Base-by-base conservation (phyloP, 1,140 invertebrate genomes). In the Philopotamus ludificatus region DNA sequence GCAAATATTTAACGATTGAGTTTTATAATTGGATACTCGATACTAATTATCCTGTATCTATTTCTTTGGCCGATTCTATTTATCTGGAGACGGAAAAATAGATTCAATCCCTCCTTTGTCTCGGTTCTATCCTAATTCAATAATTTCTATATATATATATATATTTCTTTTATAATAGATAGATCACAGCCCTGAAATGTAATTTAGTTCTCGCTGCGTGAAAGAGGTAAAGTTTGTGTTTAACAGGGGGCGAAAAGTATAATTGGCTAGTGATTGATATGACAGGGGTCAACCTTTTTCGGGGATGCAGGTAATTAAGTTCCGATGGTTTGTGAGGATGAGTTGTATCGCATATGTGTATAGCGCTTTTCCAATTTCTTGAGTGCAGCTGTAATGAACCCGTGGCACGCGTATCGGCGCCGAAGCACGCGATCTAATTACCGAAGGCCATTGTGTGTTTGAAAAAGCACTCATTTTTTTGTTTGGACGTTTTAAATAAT, bases 241-340 rank as follows among this genome's bases (percentile, higher is more conserved):
- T 57, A 28, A 57, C 23, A 42, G 47, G 57, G 23, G 34, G 57
- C 41, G 57, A 60, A 60, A 60, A 60, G 57, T 60, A 60, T 60
- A 60, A 60, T 60, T 60, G 57, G 57, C 26, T 60, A 21, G 57
- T 60, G 57, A 60, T 60, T 60, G 57, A 60, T 60, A 60, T 60
- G 57, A 60, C 57, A 60, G 47, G 57, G 57, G 57, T 60, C 57
- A 34, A 42, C 26, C 28, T 47, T 41, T 47, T 16, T 60, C 41
- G 44, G 41, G 47, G 42, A 57, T 42, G 34, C 26, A 22, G 23
- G 54, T 57, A 57, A 57, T 57, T 57, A 57, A 57, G 54, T 57
- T 57, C 42, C 28, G 54, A 57, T 42, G 54, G 42, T 42, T 57
- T 55, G 4, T 55, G 34, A 23, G 26, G 23, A 53, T 34, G 25